These are phyloP conservation scores for Pluvianellus socialis DNA, from an alignment of 2,113 vertebrate genomes.

Conservation along the genomic window DNA sequence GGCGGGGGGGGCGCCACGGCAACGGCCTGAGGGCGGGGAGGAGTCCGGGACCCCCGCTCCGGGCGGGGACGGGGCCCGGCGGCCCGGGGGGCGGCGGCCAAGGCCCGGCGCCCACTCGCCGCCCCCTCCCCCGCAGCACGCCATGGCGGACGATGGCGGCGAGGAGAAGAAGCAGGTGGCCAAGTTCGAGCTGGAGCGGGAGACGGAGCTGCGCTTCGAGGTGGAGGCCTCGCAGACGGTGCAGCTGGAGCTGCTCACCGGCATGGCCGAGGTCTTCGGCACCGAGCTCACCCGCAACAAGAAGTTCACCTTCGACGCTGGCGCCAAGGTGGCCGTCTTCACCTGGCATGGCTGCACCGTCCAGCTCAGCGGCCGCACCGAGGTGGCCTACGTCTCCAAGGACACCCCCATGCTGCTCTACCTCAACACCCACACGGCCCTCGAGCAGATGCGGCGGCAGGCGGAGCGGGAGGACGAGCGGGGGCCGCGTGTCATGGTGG, in stretches of 20 bases:
- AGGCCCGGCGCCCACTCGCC: no score
- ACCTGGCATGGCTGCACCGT: conserved; percentile 97
- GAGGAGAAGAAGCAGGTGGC: conserved; percentile 84
- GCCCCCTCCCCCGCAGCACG: no score
- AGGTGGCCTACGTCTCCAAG: conserved; percentile 94
- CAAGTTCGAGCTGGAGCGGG: conserved; percentile 92
- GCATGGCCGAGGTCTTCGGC: conserved; percentile 94
- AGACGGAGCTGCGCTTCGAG: conserved; percentile 96
- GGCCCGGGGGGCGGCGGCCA: no score
- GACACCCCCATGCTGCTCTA: conserved; percentile 98
- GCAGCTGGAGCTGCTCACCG: conserved; percentile 89
- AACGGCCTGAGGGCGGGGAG: conserved; percentile 6
- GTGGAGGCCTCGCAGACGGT: conserved; percentile 90
- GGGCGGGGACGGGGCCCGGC: background rate
- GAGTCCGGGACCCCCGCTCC: background rate
- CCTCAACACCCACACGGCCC: conserved; percentile 92
- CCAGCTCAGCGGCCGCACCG: conserved; percentile 90
- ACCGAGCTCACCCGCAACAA: conserved; percentile 96
- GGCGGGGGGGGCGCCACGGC: no score
- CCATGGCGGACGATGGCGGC: conserved; percentile 70
- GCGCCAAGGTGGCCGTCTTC: conserved; percentile 94
- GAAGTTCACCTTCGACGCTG: conserved; percentile 92
- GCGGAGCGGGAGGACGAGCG: conserved; percentile 93
- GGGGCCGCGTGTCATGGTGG: conserved; percentile 95
- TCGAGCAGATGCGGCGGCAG: conserved; percentile 97